Evolutionary conservation across 2,797 vertebrate genomes (phyloP).

Genomic region (Alca torda): DNA sequence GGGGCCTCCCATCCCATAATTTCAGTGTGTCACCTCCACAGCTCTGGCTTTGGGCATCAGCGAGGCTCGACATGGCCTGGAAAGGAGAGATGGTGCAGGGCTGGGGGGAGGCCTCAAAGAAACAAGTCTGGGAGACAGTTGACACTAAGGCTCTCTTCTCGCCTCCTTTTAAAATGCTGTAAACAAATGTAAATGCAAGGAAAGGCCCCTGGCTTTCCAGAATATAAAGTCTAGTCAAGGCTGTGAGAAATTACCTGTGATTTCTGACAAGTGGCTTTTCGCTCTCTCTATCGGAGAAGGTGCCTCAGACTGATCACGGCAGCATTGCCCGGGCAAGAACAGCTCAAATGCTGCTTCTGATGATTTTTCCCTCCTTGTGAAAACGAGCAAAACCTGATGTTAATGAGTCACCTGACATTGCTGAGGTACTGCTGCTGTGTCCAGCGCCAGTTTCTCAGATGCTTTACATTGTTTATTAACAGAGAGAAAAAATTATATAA

Average conservation of each 20-base stretch:
- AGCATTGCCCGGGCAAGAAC: not conserved
- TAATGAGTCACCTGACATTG: not conserved
- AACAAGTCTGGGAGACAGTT: not conserved
- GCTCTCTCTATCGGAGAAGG: not conserved
- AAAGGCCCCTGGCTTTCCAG: not conserved
- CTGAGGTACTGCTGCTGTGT: not conserved
- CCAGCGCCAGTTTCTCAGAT: not conserved
- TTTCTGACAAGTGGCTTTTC: not conserved
- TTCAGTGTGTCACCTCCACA: not conserved
- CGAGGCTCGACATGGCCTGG: not conserved
- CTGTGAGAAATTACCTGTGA: not conserved
- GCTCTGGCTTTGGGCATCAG: not conserved
- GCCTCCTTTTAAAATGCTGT: not conserved
- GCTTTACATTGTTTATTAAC: not conserved
- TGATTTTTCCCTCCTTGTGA: not conserved
- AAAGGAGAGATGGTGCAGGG: not conserved
- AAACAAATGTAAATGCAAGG: not conserved
- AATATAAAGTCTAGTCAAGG: not conserved
- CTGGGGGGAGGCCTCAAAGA: not conserved
- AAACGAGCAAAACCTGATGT: not conserved
- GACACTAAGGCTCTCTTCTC: not conserved
- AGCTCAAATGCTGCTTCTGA: fast-evolving
- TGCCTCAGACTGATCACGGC: not conserved
- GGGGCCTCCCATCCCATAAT: not conserved
- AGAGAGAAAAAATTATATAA: not conserved